These are phyloP conservation scores for Cryptoblepharus egeriae DNA, from an alignment of 2,797 vertebrate genomes.

Conservation along the genomic window DNA sequence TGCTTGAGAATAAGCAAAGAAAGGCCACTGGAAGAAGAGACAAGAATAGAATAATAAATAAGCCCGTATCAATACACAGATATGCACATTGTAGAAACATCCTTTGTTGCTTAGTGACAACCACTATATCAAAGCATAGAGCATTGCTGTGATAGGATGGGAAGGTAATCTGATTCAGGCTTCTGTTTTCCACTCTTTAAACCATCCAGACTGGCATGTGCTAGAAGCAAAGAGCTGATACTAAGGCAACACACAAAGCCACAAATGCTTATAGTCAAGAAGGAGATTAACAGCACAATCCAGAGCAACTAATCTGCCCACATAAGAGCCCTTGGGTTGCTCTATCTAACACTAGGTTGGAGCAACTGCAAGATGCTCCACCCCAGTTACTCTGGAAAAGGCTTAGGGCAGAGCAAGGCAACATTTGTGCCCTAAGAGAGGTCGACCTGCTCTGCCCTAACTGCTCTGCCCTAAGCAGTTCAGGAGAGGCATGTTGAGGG, in stretches of 20 bases:
- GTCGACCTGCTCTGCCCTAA: too few relatives aligned
- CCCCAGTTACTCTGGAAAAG: too few relatives aligned
- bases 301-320: too few relatives aligned
- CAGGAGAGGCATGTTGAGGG: too few relatives aligned
- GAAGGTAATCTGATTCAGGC: neutral
- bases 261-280: neutral
- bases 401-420: too few relatives aligned
- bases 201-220: neutral
- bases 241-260: neutral
- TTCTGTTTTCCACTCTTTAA: neutral
- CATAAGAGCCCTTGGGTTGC: too few relatives aligned
- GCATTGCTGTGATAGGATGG: neutral
- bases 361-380: too few relatives aligned
- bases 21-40: conserved; percentile 82
- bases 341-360: too few relatives aligned
- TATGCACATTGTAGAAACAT: neutral
- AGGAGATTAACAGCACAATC: too few relatives aligned
- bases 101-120: conserved; percentile 1
- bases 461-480: too few relatives aligned
- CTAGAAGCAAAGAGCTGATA: neutral
- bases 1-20: conserved; percentile 96
- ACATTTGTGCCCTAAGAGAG: too few relatives aligned
- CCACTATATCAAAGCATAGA: neutral
- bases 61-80: neutral
- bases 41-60: neutral